Percentiles rank a stretch among this genome's conserved stretches.
Conservation (phyloP, 2,888 invertebrate species). For the Agonum fuliginosum region DNA sequence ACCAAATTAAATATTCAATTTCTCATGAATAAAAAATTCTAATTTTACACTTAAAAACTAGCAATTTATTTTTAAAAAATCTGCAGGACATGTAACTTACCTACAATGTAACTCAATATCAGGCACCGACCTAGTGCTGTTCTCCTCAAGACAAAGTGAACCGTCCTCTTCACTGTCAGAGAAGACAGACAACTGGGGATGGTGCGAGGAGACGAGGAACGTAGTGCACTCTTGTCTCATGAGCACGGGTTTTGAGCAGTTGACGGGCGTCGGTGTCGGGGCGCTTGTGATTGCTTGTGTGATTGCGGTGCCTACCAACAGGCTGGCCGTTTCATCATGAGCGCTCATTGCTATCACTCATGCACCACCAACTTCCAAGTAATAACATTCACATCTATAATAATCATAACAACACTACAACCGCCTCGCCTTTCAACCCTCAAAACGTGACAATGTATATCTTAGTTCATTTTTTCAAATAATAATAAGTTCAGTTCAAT, state of each 20-base stretch:
- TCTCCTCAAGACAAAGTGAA: conserved; percentile 80
- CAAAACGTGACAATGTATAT: too few species aligned
- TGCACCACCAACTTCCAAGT: too few species aligned
- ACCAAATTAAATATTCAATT: too few species aligned
- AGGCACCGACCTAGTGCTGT: conserved; percentile 84
- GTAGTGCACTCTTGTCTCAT: conserved; percentile 92
- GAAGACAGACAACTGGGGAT: conserved; percentile 81
- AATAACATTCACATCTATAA: too few species aligned
- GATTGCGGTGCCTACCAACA: conserved; percentile 81
- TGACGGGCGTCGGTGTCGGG: conserved; percentile 73
- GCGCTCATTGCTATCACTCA: conserved; percentile 74
- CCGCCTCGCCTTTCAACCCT: too few species aligned
- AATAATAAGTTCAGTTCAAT: too few species aligned
- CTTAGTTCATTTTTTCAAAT: too few species aligned
- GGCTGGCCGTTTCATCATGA: conserved; percentile 88
- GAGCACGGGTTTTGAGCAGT: conserved; percentile 84
- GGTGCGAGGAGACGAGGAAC: conserved; percentile 80
- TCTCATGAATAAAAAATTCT: too few species aligned
- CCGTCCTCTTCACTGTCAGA: conserved; percentile 88
- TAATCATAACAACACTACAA: too few species aligned
- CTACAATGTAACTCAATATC: conserved; percentile 87
- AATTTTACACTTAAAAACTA: too few species aligned
- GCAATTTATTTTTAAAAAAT: too few species aligned
- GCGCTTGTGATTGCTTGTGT: conserved; percentile 75
- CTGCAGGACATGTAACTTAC: conserved; percentile 67